Evolutionary conservation across 2,797 vertebrate species (phyloP).

Genomic region (Macropus fuliginosus): DNA sequence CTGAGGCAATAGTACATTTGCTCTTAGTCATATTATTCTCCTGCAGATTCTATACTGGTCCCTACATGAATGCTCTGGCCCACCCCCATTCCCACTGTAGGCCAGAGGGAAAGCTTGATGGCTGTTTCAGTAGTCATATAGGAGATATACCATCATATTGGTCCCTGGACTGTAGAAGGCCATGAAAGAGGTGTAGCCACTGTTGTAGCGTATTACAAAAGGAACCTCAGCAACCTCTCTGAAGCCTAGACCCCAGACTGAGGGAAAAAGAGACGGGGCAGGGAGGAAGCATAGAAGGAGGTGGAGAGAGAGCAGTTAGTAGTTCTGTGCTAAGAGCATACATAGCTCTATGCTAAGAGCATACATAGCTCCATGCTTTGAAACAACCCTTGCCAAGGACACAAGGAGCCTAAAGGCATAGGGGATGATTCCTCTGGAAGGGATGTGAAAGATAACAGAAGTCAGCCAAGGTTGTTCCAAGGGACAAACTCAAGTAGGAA

Average conservation of each 20-base stretch:
- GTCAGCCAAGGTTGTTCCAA: not conserved
- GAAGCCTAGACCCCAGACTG: not conserved
- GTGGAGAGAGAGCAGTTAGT: not conserved
- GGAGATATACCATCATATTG: not conserved
- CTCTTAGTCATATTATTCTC: not conserved
- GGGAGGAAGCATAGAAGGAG: not conserved
- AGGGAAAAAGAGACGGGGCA: not conserved
- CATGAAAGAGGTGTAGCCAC: not conserved
- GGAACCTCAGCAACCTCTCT: not conserved
- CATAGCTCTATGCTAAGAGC: not conserved
- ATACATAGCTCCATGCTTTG: not conserved
- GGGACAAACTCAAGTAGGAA: not conserved
- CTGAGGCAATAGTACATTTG: not conserved
- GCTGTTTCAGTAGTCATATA: not conserved
- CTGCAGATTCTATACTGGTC: not conserved
- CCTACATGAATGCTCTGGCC: not conserved
- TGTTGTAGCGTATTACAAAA: not conserved
- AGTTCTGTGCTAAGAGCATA: not conserved
- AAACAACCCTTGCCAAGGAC: not conserved
- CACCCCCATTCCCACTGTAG: not conserved
- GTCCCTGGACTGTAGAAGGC: not conserved
- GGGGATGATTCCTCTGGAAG: not conserved
- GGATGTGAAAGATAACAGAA: not conserved
- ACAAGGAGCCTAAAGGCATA: not conserved
- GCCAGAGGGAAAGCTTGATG: not conserved